Evolutionary conservation across 2,113 vertebrate species (phyloP), one percentile per base, ranked within the genome.

Genomic region (Geococcyx californianus): DNA sequence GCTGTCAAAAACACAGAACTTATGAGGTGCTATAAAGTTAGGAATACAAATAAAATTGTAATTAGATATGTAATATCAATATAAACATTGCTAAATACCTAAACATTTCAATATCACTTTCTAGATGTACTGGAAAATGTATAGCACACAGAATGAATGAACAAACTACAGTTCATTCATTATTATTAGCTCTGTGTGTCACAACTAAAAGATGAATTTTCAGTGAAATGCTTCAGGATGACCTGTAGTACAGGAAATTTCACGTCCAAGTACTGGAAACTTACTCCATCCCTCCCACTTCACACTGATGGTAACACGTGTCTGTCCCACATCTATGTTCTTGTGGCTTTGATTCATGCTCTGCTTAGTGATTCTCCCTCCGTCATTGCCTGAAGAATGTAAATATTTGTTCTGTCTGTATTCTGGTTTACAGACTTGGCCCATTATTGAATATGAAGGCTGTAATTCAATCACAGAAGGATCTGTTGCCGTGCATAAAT

Each of bases 391-490:
- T 26, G 10, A 90, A 89, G 84, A 95, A 97, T 96, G 95, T 97
- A 97, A 98, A 97, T 97, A 97, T 97, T 98, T 98, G 95, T 85
- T 96, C 97, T 98, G 94, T 94, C 97, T 97, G 86, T 96, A 95
- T 97, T 93, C 95, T 97, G 96, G 97, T 96, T 96, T 96, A 94
- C 84, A 84, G 94, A 90, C 79, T 93, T 94, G 82, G 94, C 86
- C 94, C 88, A 72, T 95, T 91, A 89, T 69, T 95, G 89, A 94
- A 81, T 86, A 84, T 19, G 86, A 93, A 93, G 75, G 56, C 81
- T 97, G 94, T 96, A 76, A 96, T 89, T 93, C 80, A 47, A 79
- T 81, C 75, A 96, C 34, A 89, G 80, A 91, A 84, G 68, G 88
- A 87, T 93, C 93, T 77, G 72, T 68, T 92, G 96, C 94, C 93